These are phyloP conservation scores for Noctilio leporinus DNA, from an alignment of 2,113 vertebrate genomes.

Conservation along the genomic window DNA sequence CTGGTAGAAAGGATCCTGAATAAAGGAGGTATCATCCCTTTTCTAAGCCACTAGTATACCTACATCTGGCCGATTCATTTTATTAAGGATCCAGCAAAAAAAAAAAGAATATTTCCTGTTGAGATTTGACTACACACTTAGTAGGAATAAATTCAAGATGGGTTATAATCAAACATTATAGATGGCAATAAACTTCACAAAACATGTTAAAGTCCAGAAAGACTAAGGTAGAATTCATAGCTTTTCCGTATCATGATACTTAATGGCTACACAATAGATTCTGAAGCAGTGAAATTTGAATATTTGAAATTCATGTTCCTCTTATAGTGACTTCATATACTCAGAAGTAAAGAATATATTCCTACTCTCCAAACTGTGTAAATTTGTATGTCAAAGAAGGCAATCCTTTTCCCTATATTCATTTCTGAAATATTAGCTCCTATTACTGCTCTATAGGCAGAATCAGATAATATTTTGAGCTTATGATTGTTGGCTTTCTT, in stretches of 20 bases:
- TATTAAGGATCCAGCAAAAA: not conserved
- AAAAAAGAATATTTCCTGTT: not conserved
- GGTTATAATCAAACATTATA: slow-evolving; percentile 4
- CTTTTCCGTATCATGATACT: slow-evolving; percentile 1
- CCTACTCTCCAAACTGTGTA: not conserved
- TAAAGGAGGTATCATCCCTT: not conserved
- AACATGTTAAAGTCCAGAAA: not conserved
- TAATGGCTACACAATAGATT: not conserved
- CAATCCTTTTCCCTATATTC: not conserved
- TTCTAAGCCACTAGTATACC: not conserved
- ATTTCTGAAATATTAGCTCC: slow-evolving; percentile 3
- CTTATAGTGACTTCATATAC: not conserved
- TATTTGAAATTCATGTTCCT: slow-evolving; percentile 3
- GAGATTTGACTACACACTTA: not conserved
- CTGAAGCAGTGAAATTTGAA: not conserved
- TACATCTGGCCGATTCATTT: not conserved
- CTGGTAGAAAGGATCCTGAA: not conserved
- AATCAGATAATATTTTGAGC: not conserved
- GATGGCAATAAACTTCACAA: not conserved
- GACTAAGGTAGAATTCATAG: not conserved
- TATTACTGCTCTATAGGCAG: not conserved
- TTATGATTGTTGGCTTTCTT: not conserved
- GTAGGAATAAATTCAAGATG: not conserved
- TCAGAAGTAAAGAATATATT: not conserved
- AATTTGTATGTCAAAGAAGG: not conserved